phyloP scores from a whole-genome alignment of 2,113 vertebrate genomes.

The Chinchilla lanigera region DNA sequence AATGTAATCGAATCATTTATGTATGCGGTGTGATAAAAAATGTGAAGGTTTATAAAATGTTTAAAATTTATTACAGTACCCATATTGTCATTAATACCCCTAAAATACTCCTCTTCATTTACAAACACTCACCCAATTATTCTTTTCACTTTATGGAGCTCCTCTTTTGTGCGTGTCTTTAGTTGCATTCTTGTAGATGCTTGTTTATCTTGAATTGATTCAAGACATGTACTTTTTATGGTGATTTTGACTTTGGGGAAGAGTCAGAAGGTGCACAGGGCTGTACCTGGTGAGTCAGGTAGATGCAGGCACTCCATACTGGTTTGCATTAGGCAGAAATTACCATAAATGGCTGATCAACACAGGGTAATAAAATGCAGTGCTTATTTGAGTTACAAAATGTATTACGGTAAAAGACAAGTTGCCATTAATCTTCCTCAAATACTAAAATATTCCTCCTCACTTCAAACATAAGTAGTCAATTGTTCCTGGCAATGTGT shows the following conservation, averaged over 20 bases:
- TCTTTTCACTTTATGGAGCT: neutral
- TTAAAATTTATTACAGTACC: neutral
- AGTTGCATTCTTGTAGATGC: neutral
- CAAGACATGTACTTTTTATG: neutral
- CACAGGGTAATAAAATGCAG: neutral
- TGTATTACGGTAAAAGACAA: neutral
- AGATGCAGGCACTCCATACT: neutral
- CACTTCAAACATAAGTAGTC: neutral
- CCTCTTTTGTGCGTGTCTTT: neutral
- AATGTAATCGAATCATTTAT: slow-evolving; percentile 1
- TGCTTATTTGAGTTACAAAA: neutral
- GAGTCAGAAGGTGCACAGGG: neutral
- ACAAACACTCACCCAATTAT: neutral
- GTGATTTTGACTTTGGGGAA: neutral
- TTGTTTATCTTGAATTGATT: neutral
- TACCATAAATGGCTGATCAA: neutral
- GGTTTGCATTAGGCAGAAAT: neutral
- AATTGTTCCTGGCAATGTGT: neutral
- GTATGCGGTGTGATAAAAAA: neutral
- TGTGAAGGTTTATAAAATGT: neutral
- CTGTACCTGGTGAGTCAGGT: neutral
- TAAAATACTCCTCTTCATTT: neutral
- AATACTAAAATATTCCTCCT: neutral
- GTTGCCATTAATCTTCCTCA: neutral
- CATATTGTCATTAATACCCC: neutral